phyloP scores from a whole-genome alignment of 1,140 invertebrate genomes.

The Conus betulinus region DNA sequence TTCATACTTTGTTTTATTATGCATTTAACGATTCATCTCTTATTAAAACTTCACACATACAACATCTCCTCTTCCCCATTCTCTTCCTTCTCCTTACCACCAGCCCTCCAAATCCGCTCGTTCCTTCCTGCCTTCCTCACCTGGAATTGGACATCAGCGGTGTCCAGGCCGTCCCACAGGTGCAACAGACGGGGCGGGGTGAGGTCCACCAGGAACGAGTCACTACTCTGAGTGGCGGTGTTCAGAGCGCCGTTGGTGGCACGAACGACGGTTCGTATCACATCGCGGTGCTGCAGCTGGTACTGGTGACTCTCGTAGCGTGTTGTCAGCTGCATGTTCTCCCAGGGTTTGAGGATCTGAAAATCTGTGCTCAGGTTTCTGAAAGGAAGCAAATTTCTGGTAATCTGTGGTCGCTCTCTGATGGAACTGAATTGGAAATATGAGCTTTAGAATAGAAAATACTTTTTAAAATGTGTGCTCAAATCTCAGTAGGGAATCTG shows the following conservation, averaged over 20 bases:
- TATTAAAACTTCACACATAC: too few relatives aligned
- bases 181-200: constrained; percentile 49
- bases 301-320: constrained; percentile 51
- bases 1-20: too few relatives aligned
- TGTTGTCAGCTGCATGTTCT: constrained; percentile 34
- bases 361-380: constrained; percentile 38
- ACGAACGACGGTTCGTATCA: constrained; percentile 46
- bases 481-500: too few relatives aligned
- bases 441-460: too few relatives aligned
- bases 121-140: neutral
- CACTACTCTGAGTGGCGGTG: constrained; percentile 35
- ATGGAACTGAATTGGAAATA: too few relatives aligned
- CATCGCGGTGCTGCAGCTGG: constrained; percentile 54
- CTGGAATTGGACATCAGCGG: constrained; percentile 21
- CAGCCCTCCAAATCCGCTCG: too few relatives aligned
- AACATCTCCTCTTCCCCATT: too few relatives aligned
- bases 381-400: neutral
- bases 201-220: constrained; percentile 58
- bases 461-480: too few relatives aligned
- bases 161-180: constrained; percentile 49
- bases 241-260: constrained; percentile 56
- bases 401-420: too few relatives aligned
- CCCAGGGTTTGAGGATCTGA: constrained; percentile 44
- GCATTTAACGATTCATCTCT: too few relatives aligned
- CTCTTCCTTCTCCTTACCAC: too few relatives aligned